Evolutionary conservation across 2,797 vertebrate species (phyloP).

Genomic region (Erithacus rubecula): DNA sequence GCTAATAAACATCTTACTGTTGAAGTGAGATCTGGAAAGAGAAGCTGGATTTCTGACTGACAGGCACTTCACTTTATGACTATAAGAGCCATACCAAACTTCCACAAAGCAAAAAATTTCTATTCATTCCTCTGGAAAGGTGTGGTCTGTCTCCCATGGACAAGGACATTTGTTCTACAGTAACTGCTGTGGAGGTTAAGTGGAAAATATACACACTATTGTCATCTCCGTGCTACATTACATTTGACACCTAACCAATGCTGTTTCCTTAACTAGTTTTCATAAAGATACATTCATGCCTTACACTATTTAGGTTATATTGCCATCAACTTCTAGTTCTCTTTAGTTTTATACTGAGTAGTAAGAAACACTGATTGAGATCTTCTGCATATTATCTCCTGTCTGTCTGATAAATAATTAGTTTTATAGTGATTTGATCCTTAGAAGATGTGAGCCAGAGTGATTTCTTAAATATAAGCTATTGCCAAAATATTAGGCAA

Average conservation of each 20-base stretch:
- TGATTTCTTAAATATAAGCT: not conserved
- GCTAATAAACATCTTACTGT: not conserved
- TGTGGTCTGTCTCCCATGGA: rapidly evolving
- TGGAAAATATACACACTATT: not conserved
- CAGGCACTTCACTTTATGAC: not conserved
- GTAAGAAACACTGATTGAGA: not conserved
- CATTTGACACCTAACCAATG: not conserved
- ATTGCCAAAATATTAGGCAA: not conserved
- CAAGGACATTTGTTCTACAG: not conserved
- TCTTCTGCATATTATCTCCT: not conserved
- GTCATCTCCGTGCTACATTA: not conserved
- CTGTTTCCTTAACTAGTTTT: not conserved
- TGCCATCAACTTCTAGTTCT: no score
- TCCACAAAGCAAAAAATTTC: not conserved
- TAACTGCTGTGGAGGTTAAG: not conserved
- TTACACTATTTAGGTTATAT: not conserved
- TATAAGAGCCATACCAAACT: not conserved
- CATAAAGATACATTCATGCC: not conserved
- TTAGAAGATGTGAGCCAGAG: rapidly evolving
- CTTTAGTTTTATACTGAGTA: not conserved
- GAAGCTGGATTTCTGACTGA: not conserved
- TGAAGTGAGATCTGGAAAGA: not conserved
- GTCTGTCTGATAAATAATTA: not conserved
- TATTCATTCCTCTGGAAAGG: not conserved
- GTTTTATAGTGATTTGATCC: not conserved